Base-by-base conservation (phyloP, 2,797 vertebrate species). In the Pogoniulus pusillus region DNA sequence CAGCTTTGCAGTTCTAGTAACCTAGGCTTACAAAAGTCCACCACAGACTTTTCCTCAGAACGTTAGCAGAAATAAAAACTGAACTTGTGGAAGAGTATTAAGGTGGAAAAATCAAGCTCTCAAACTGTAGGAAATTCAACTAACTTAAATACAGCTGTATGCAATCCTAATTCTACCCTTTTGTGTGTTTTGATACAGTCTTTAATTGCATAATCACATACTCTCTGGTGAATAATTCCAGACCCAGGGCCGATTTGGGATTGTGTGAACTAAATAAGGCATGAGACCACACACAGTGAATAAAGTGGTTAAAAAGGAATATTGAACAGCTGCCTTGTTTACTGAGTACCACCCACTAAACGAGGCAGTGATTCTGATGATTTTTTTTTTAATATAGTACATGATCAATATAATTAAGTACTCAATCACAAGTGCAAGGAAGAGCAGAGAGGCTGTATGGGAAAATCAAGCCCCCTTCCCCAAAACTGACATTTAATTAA, bases 221-320 rank as follows among this genome's bases (percentile, higher is more conserved):
- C 60, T 94, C 78, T 89, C 93, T 89, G 70, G 65, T 91, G 95
- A 96, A 95, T 94, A 95, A 96, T 94, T 93, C 91, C 90, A 94
- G 90, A 91, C 82, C 79, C 73, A 89, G 63, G 88, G 84, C 66
- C n/a, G 76, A 91, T 94, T 93, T 93, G 84, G 88, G 82, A 90
- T 90, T 93, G 76, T 94, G 82, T 85, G 91, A 91, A 96, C 70
- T 91, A 96, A 95, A 93, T 96, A 96, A 95, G 79, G 82, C 93
- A 91, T 95, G 84, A 94, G 94, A 91, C 95, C 91, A 96, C 96
- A 96, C 95, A 96, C 88, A 91, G 75, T 91, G 93, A 96, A 94
- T 93, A 83, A 95, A 92, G 73, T 81, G 88, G 72, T 93, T 94
- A 89, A 91, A 94, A 95, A 91, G 34, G 89, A 96, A 93, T 94